phyloP scores from a whole-genome alignment of 2,797 vertebrate species.

The Dicrostonyx torquatus region DNA sequence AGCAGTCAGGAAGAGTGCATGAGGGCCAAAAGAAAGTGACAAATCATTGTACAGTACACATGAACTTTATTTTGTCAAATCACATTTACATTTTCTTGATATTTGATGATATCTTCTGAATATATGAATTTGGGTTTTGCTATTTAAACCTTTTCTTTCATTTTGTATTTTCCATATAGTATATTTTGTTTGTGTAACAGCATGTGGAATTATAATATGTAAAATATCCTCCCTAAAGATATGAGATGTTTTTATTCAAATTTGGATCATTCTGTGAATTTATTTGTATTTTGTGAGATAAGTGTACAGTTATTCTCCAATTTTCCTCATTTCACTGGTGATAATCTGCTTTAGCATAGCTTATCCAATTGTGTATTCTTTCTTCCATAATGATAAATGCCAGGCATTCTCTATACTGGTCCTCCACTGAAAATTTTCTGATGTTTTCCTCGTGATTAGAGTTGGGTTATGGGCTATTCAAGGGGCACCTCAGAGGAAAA shows the following conservation, averaged over 20 bases:
- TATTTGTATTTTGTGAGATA: not conserved
- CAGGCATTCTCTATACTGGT: not conserved
- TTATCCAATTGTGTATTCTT: conserved; percentile 6
- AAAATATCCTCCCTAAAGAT: not conserved
- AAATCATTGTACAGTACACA: not conserved
- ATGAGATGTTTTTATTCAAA: not conserved
- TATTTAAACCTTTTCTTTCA: not conserved
- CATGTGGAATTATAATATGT: not conserved
- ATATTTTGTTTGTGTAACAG: not conserved
- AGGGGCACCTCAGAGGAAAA: not conserved
- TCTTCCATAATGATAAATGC: not conserved
- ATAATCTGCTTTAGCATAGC: not conserved
- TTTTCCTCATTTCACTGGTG: not conserved
- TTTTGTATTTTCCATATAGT: not conserved
- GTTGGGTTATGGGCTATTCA: not conserved
- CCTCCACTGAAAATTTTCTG: not conserved
- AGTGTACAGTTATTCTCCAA: not conserved
- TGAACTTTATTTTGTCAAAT: not conserved
- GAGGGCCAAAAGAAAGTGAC: not conserved
- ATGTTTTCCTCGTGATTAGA: conserved; percentile 25
- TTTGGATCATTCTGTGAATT: not conserved
- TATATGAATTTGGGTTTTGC: not conserved
- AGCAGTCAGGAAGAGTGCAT: not conserved
- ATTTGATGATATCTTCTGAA: not conserved
- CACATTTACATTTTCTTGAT: not conserved